Evolutionary conservation across 2,888 invertebrate species (phyloP).

Genomic region (Eumacrocentrus americanus): DNA sequence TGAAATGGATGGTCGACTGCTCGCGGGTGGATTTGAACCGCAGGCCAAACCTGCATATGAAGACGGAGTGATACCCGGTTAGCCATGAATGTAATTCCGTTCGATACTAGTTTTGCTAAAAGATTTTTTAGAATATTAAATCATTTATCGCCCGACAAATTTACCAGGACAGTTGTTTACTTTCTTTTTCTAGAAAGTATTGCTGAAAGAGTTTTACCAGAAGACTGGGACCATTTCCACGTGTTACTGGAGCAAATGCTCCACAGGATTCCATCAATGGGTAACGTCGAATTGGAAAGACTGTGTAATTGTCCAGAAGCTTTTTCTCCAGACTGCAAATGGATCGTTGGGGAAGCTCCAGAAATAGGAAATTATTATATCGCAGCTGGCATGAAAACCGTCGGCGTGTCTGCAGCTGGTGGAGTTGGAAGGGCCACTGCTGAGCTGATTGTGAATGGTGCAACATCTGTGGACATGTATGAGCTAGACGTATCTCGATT

Average conservation of each 20-base stretch:
- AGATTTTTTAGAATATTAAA: background rate
- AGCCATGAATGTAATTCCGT: conserved; percentile 35
- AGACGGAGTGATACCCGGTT: conserved; percentile 72
- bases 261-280: conserved; percentile 80
- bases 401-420: conserved; percentile 93
- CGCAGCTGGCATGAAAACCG: conserved; percentile 95
- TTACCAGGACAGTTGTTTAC: background rate
- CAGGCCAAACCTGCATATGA: conserved; percentile 90
- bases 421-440: conserved; percentile 92
- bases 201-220: conserved; percentile 72
- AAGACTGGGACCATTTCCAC: conserved; percentile 98
- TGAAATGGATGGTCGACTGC: conserved; percentile 81
- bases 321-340: conserved; percentile 95
- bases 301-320: conserved; percentile 91
- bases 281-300: conserved; percentile 76
- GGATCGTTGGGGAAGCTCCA: conserved; percentile 93
- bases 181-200: conserved; percentile 63
- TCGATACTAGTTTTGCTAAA: background rate
- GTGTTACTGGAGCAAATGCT: conserved; percentile 84
- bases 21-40: conserved; percentile 92
- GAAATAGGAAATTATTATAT: conserved; percentile 75
- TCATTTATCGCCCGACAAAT: background rate
- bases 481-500: conserved; percentile 89
- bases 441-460: conserved; percentile 84
- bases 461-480: conserved; percentile 83